These are phyloP conservation scores for Camptogramma bilineatum DNA, from an alignment of 2,888 invertebrate genomes.

Conservation along the genomic window DNA sequence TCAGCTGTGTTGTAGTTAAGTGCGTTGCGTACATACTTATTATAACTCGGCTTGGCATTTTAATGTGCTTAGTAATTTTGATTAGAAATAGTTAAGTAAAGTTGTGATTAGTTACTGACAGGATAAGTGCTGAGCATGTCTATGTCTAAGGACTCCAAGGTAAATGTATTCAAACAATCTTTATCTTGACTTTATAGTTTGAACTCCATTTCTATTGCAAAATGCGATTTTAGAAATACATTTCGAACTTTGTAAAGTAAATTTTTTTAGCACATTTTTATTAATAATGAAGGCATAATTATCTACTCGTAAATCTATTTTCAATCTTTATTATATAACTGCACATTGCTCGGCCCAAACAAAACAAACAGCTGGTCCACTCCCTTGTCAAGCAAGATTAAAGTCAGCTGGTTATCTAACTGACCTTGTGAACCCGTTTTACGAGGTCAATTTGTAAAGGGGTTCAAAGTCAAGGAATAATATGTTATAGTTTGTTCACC, in stretches of 20 bases:
- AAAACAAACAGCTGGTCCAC: neutral
- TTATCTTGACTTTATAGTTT: neutral
- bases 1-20: constrained; percentile 26
- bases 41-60: constrained; percentile 28
- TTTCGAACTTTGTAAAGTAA: neutral
- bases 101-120: constrained; percentile 27
- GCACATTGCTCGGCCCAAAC: neutral
- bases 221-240: neutral
- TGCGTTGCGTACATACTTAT: constrained; percentile 9
- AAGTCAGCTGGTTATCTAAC: constrained; percentile 8
- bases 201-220: neutral
- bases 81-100: constrained; percentile 20
- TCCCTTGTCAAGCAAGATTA: neutral
- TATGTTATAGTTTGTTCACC: neutral
- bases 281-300: too few species aligned
- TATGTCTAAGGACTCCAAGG: constrained; percentile 18
- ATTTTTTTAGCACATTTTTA: neutral
- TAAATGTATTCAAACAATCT: constrained; percentile 12
- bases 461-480: neutral
- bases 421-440: constrained; percentile 11
- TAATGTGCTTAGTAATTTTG: constrained; percentile 23
- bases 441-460: constrained; percentile 9
- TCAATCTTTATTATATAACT: too few species aligned
- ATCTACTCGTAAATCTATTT: too few species aligned
- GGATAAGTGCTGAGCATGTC: constrained; percentile 21